phyloP scores from a whole-genome alignment of 2,888 invertebrate genomes.

The Tryphoninae sp. region DNA sequence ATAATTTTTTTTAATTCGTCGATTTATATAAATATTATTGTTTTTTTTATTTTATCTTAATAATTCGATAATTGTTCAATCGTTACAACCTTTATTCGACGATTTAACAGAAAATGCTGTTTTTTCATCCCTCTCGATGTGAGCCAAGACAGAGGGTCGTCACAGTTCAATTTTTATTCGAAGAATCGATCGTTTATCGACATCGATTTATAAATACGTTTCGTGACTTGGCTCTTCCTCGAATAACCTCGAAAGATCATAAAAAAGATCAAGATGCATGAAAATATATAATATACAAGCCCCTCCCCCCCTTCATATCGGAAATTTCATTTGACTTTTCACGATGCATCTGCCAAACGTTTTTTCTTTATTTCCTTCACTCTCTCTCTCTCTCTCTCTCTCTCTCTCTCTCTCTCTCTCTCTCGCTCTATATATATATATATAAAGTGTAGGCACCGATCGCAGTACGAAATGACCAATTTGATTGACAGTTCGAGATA shows the following conservation, averaged over 20 bases:
- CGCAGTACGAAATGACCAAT: conserved; percentile 42
- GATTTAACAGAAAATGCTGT: neutral
- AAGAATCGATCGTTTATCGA: conserved; percentile 6
- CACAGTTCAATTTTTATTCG: conserved; percentile 18
- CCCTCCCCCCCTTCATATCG: neutral
- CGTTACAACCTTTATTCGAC: neutral
- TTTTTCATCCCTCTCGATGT: neutral
- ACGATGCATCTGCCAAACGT: conserved; percentile 14
- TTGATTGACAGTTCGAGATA: conserved; percentile 54
- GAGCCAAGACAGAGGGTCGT: neutral
- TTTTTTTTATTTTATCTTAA: neutral
- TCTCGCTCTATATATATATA: neutral
- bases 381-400: neutral
- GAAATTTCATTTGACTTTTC: conserved; percentile 17
- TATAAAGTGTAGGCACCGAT: neutral
- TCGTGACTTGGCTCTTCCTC: conserved; percentile 8
- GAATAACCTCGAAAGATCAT: conserved; percentile 22
- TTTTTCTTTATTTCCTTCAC: conserved; percentile 26
- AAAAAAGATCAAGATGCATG: conserved; percentile 28
- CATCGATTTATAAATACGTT: conserved; percentile 6
- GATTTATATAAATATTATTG: too few relatives aligned
- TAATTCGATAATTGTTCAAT: neutral
- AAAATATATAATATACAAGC: neutral
- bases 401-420: neutral
- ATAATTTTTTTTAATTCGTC: too few relatives aligned